phyloP scores from a whole-genome alignment of 1,140 invertebrate species.

The Drosophila orosa region DNA sequence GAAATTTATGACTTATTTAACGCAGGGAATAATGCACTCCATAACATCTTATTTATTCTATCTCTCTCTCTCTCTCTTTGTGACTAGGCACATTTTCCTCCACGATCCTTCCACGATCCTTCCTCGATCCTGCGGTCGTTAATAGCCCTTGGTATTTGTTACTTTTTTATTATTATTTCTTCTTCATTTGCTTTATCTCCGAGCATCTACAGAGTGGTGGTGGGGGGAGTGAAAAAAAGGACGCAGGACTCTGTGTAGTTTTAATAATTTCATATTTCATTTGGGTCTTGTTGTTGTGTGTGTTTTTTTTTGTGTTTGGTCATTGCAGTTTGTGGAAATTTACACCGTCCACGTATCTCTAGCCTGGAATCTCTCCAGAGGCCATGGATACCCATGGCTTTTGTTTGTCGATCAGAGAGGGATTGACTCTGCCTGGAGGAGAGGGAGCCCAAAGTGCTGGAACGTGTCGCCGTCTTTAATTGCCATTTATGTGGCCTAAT shows the following conservation, averaged over 20 bases:
- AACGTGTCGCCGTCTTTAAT: constrained; percentile 73
- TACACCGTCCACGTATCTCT: constrained; percentile 62
- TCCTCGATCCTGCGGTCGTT: constrained; percentile 70
- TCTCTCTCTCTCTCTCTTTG: constrained; percentile 18
- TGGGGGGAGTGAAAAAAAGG: constrained; percentile 32
- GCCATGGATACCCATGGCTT: constrained; percentile 24
- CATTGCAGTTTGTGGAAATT: constrained; percentile 78
- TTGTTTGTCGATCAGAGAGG: constrained; percentile 1
- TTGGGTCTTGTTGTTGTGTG: constrained; percentile 7
- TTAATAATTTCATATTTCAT: constrained; percentile 78
- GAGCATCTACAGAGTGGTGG: constrained; percentile 12
- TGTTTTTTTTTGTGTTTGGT: constrained; percentile 69
- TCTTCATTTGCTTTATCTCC: constrained; percentile 58
- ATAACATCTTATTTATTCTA: constrained; percentile 18
- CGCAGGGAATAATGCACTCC: constrained; percentile 25
- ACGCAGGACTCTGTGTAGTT: constrained; percentile 48
- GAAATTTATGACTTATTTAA: constrained; percentile 81
- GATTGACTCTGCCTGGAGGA: not conserved
- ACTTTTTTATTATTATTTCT: constrained; percentile 54
- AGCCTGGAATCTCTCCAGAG: constrained; percentile 46
- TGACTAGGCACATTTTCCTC: constrained; percentile 63
- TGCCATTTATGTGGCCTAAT: constrained; percentile 68
- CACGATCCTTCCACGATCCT: constrained; percentile 13
- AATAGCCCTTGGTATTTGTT: constrained; percentile 62
- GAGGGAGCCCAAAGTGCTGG: constrained; percentile 53